Conservation (phyloP, 2,797 vertebrate species). For the Artibeus lituratus region DNA sequence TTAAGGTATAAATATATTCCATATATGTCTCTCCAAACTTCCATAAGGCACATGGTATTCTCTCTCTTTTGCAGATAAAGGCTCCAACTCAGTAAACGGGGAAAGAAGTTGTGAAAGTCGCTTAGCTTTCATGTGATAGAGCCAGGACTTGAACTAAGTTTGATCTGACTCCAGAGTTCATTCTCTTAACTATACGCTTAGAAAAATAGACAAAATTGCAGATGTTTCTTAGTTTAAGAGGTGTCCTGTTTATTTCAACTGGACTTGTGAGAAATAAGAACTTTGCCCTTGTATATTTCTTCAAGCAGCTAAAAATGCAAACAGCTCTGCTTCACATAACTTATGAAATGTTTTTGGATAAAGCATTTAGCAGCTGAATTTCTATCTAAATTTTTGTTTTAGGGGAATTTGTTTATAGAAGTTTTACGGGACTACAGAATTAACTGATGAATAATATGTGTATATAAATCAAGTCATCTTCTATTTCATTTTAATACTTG, state of each 20-base stretch:
- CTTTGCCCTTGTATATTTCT: conserved; percentile 46
- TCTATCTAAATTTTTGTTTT: not conserved
- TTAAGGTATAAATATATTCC: not conserved
- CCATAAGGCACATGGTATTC: not conserved
- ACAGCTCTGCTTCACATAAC: not conserved
- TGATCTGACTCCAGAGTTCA: not conserved
- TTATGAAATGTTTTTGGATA: conserved; percentile 33
- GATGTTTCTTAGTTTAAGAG: conserved; percentile 8
- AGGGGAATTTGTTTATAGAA: not conserved
- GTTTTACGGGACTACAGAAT: not conserved
- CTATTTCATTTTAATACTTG: not conserved
- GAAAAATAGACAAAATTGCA: conserved; percentile 34
- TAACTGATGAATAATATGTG: not conserved
- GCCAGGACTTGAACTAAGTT: not conserved
- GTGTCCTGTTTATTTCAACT: conserved; percentile 32
- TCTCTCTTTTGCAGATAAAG: not conserved
- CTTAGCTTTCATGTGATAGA: not conserved
- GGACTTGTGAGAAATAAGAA: conserved; percentile 16
- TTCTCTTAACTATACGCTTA: not conserved
- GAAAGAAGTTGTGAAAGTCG: not conserved
- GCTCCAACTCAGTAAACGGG: not conserved
- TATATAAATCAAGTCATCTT: not conserved
- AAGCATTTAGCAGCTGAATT: conserved; percentile 21
- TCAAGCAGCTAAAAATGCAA: conserved; percentile 40
- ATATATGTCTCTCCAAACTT: not conserved